Evolutionary conservation across 2,113 vertebrate species (phyloP), one percentile per base, ranked within the genome.

Genomic region (Serranochromis macrocephalus): DNA sequence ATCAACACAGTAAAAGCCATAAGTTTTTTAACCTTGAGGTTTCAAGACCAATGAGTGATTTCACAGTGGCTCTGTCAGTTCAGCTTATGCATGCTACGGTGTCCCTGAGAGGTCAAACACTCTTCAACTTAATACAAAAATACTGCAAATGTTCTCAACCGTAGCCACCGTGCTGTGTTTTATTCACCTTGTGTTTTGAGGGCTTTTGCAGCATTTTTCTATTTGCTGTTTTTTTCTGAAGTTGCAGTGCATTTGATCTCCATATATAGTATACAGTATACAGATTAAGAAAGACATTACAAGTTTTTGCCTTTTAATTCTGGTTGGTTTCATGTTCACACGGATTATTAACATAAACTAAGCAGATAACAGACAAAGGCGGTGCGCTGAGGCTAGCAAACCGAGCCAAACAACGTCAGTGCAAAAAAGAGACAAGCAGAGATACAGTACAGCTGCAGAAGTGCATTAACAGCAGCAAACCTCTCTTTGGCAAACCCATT

Each of bases 401-500:
- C 9, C 4, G 1, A 75, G 55, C 84, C 82, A 80, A 87, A 78
- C 13, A 38, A 10, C 66, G 21, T 51, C 66, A 82, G 24, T 38
- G 3, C 57, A 45, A 40, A 19, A 49, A 33, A 9, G n/a, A 81
- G 55, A 53, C 51, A 0, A 36, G 49, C 73, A 7, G 26, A 83
- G 86, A 81, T 47, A 7, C 83, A 36, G 63, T 80, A 9, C 80
- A 87, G 73, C 89, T 87, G 91, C 51, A 79, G 73, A 47, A 17
- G 81, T 29, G 42, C 45, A 82, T 83, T 82, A 86, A 71, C 83
- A 51, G 85, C 71, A 85, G 85, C 80, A 29, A 55, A 24, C 4
- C 53, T 55, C 53, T 78, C 75, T 87, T 84, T 86, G 73, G 83
- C 86, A 84, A 87, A 90, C 53, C 55, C 87, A 81, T 17, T 84